A percentile compares a stretch with the other conserved stretches of the same genome.
Evolutionary conservation across 2,888 invertebrate genomes (phyloP).

Genomic region (Acanthosepion lycidas): DNA sequence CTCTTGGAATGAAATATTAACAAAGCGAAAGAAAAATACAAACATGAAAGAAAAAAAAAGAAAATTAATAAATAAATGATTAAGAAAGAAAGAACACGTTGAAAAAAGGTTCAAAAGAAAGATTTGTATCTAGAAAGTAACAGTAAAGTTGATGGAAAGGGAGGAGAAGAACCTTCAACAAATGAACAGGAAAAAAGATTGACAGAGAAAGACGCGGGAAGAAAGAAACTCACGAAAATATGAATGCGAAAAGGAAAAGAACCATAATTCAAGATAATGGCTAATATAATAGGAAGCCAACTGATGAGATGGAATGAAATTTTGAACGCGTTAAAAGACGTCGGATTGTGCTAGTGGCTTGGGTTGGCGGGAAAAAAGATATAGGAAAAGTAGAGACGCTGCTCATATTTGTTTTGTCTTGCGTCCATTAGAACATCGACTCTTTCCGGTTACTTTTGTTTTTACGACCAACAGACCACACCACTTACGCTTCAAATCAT

Average conservation of each 20-base stretch:
- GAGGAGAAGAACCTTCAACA: not conserved
- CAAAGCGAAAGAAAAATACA: too few relatives aligned
- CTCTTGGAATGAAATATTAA: too few relatives aligned
- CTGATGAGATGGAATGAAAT: conserved; percentile 20
- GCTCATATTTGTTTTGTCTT: not conserved
- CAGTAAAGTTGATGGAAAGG: not conserved
- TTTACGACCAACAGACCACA: not conserved
- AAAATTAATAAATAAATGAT: too few relatives aligned
- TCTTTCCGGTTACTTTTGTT: not conserved
- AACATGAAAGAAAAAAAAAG: too few relatives aligned
- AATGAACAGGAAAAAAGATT: not conserved
- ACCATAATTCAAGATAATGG: not conserved
- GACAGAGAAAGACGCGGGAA: not conserved
- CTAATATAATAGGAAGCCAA: conserved; percentile 20
- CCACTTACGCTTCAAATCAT: not conserved
- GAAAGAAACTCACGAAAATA: not conserved
- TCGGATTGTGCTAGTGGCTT: not conserved
- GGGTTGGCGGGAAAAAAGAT: not conserved
- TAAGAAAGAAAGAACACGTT: too few relatives aligned
- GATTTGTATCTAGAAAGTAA: not conserved
- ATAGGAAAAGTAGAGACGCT: not conserved
- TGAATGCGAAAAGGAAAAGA: not conserved
- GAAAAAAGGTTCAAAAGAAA: too few relatives aligned
- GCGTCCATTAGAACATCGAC: not conserved
- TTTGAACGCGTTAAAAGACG: not conserved